Base-by-base conservation (phyloP, 2,113 vertebrate genomes). In the Oncorhynchus mykiss region DNA sequence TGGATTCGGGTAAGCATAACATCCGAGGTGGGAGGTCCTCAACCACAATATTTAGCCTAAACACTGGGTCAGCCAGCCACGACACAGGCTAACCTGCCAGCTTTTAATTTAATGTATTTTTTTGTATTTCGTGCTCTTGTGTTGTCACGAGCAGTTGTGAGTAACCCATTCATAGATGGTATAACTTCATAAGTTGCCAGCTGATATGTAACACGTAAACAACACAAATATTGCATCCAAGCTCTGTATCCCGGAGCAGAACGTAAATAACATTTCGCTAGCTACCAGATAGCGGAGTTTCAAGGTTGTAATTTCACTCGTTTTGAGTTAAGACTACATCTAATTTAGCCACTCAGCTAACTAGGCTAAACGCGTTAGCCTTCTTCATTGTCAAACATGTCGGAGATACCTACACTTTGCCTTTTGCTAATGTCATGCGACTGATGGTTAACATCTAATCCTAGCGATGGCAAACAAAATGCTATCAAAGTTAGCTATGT, bases 1-100 rank as follows among this genome's bases (percentile, higher is more conserved):
- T 24, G 39, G 78, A 86, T 14, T 68, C 67, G 66, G 87, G 91
- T 92, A 81, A 89, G 90, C 39, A 34, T 48, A 8, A 20, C 9
- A 24, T 70, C 24, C 18, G 2, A 3, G 3, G 7, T 13, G 51
- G 0, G 1, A 11, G 0, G 0, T 5, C 4, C 1, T 70, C 1
- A 8, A 3, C 24, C 22, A 34, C 8, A 6, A 4, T 22, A 7
- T 67, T 29, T 73, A 60, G 39, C 39, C 39, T 45, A 3, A 9
- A 45, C 67, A 75, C 24, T 13, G 48, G 22, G 51, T 34, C 86
- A 87, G 84, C 80, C 85, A 86, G 29, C 67, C 29, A 68, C 18
- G 31, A 68, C 67, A 34, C 34, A 34, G 5, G n/a, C 59, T 62
- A 45, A 1, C 39, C 39, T 45, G 39, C 9, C 39, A 45, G 39